These are phyloP conservation scores for Anarhynchus alexandrinus DNA, from an alignment of 2,113 vertebrate genomes.

Conservation along the genomic window DNA sequence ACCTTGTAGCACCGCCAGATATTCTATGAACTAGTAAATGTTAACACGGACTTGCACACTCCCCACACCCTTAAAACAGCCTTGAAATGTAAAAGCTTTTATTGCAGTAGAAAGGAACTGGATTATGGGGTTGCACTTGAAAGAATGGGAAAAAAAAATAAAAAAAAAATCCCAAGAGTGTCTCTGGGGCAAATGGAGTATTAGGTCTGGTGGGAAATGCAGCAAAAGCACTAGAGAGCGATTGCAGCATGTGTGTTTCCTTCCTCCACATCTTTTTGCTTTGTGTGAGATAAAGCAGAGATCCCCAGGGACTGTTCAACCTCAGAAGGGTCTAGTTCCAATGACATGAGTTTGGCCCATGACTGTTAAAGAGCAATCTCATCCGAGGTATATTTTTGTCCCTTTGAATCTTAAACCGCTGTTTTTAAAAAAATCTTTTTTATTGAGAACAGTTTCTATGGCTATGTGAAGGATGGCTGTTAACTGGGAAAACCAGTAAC, in stretches of 20 bases:
- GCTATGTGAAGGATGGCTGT: neutral
- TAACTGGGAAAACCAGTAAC: neutral
- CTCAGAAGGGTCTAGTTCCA: neutral
- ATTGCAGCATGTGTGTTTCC: neutral
- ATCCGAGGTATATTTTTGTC: neutral
- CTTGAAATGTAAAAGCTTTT: neutral
- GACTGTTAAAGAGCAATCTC: neutral
- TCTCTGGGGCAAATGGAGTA: neutral
- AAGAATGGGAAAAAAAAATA: neutral
- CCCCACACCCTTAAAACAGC: neutral
- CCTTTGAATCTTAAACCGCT: neutral
- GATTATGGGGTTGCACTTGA: neutral
- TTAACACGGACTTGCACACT: neutral
- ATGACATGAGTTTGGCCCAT: neutral
- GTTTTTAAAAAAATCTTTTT: neutral
- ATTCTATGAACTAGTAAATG: neutral
- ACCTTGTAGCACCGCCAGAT: no score
- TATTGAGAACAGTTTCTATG: neutral
- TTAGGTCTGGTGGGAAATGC: neutral
- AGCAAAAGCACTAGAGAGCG: neutral
- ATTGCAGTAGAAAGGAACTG: neutral
- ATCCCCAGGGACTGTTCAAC: neutral
- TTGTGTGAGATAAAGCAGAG: neutral
- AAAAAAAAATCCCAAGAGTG: neutral
- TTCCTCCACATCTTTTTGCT: neutral